phyloP scores from a whole-genome alignment of 2,113 vertebrate species.

The Urocitellus parryii region DNA sequence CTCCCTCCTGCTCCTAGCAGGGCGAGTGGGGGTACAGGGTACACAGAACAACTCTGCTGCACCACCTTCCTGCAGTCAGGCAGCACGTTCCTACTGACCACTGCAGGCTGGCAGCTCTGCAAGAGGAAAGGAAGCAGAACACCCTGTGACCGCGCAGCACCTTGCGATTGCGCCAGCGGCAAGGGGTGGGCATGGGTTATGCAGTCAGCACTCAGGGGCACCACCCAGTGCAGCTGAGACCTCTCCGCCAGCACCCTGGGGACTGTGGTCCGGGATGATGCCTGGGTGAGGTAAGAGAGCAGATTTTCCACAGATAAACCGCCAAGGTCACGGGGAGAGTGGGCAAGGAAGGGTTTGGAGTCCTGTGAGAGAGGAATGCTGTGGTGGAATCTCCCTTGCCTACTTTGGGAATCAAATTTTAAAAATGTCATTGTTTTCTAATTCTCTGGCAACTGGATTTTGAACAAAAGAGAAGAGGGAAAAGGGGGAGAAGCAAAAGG shows the following conservation, averaged over 20 bases:
- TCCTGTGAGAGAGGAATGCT: accelerated
- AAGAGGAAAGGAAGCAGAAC: not conserved
- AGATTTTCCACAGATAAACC: not conserved
- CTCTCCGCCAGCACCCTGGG: too few species aligned
- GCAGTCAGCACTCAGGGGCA: too few species aligned
- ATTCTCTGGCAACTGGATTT: not conserved
- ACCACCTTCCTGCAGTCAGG: not conserved
- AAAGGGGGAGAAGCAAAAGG: not conserved
- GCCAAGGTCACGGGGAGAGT: accelerated
- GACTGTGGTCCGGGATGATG: accelerated
- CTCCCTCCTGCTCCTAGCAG: not conserved
- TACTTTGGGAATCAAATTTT: not conserved
- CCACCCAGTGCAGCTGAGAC: too few species aligned
- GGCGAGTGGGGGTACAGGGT: not conserved
- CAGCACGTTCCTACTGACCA: too few species aligned
- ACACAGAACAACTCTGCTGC: not conserved
- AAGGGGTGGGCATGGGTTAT: too few species aligned
- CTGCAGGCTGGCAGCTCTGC: accelerated
- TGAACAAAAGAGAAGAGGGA: not conserved
- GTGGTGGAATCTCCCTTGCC: not conserved
- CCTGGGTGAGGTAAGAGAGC: not conserved
- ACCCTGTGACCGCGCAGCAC: too few species aligned
- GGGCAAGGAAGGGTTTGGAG: accelerated
- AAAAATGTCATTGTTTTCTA: not conserved
- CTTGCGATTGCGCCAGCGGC: too few species aligned